phyloP scores from a whole-genome alignment of 2,888 invertebrate genomes.

The Latheticus oryzae region DNA sequence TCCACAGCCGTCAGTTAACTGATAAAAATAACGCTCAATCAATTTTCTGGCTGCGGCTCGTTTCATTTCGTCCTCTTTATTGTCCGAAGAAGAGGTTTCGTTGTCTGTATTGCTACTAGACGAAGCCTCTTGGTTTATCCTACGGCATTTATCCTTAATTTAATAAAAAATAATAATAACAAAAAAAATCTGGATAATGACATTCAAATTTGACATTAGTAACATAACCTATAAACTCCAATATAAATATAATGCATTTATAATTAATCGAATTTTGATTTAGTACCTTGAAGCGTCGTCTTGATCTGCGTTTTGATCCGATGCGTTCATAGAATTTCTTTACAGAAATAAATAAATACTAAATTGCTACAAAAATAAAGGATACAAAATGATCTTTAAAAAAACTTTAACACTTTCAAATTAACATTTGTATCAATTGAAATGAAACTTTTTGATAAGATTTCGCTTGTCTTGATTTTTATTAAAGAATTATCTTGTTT shows the following conservation, averaged over 20 bases:
- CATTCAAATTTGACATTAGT: conserved; percentile 61
- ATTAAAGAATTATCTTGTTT: conserved; percentile 17
- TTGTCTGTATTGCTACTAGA: conserved; percentile 56
- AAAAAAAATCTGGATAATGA: conserved; percentile 51
- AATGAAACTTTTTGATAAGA: conserved; percentile 1
- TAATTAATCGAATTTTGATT: neutral
- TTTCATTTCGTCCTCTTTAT: conserved; percentile 76
- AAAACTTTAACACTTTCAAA: conserved; percentile 10
- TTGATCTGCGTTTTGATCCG: conserved; percentile 63
- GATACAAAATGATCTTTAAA: conserved; percentile 25
- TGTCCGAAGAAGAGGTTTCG: conserved; percentile 49
- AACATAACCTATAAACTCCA: conserved; percentile 58
- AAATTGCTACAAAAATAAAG: conserved; percentile 34
- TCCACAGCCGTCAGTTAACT: conserved; percentile 92
- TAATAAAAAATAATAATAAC: neutral
- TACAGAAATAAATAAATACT: conserved; percentile 31
- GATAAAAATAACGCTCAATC: conserved; percentile 93
- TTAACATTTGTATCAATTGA: conserved; percentile 8
- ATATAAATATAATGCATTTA: no score
- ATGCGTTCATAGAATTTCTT: conserved; percentile 66
- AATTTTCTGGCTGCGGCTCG: conserved; percentile 83
- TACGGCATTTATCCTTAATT: conserved; percentile 35
- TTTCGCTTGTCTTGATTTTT: conserved; percentile 7
- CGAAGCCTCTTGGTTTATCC: conserved; percentile 65
- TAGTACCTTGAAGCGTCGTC: conserved; percentile 69